Evolutionary conservation across 2,113 vertebrate genomes (phyloP).

Genomic region (Pardalotus punctatus): DNA sequence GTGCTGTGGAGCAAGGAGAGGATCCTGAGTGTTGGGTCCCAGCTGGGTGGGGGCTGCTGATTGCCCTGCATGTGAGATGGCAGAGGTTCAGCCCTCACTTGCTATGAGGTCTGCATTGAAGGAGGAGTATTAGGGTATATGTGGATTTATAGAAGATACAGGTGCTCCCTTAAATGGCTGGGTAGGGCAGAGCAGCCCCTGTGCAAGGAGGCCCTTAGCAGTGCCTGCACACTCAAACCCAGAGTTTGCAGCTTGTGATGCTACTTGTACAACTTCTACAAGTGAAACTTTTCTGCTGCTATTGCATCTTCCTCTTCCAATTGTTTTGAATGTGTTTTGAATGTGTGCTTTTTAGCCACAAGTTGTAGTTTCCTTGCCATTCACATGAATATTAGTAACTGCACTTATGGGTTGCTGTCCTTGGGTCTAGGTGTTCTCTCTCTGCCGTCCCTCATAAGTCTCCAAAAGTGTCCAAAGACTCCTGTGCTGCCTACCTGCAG

Average conservation of each 20-base stretch:
- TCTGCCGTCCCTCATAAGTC: not conserved
- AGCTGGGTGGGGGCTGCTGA: rapidly evolving
- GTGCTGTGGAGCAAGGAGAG: not conserved
- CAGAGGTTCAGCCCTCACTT: not conserved
- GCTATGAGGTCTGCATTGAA: not conserved
- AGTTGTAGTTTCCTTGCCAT: not conserved
- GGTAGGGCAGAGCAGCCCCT: not conserved
- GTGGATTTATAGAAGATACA: not conserved
- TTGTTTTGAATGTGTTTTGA: not conserved
- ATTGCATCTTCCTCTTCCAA: not conserved
- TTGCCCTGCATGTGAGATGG: not conserved
- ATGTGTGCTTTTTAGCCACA: rapidly evolving
- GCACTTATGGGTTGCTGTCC: rapidly evolving
- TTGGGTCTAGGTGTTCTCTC: not conserved
- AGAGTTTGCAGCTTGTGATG: not conserved
- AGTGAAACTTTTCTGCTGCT: not conserved
- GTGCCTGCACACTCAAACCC: not conserved
- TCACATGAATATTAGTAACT: not conserved
- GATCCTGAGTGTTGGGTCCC: no score
- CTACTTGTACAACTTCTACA: not conserved
- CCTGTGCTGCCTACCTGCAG: not conserved
- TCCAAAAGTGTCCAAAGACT: not conserved
- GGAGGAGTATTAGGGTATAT: not conserved
- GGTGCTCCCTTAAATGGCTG: not conserved
- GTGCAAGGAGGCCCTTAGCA: not conserved